Base-by-base conservation (phyloP, 2,797 vertebrate genomes). In the Champsocephalus gunnari region DNA sequence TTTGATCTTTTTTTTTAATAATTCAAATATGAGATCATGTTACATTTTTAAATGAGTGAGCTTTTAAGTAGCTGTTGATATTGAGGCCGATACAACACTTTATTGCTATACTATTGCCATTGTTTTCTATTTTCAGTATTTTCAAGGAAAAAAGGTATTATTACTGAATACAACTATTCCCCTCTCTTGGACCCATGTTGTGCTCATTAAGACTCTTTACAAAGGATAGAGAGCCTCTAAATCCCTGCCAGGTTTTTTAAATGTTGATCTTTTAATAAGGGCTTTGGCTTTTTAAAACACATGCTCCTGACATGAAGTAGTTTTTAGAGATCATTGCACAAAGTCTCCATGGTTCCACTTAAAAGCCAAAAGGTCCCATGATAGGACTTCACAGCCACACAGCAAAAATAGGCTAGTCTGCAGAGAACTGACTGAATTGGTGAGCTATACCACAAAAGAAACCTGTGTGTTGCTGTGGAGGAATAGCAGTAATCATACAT, bases 181-280 rank as follows among this genome's bases (percentile, higher is more conserved):
- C 69, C 55, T 65, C 59, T 38, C 13, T 41, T 16, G 45, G 54
- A 73, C 38, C 70, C 70, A 6, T 38, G 34, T 2, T 59, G 74
- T 64, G 58, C 53, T 56, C 63, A 38, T 51, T 73, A 78, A 82
- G 62, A 53, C 73, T 82, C 71, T 65, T 70, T 77, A 21, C 67
- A 86, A 83, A 75, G 65, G 75, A 87, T 69, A 58, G 47, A 73
- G 62, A 71, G 68, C 55, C 38, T 59, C 16, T 3, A 81, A 83
- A 88, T 87, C 81, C 56, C 62, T 4, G 12, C n/a, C 74, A 58
- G 24, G 60, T 76, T 65, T 66, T 28, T 70, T 57, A 71, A 81
- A 78, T 56, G 71, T 58, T 77, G 80, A 79, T 83, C 66, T 61
- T 66, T 51, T 81, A 71, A 84, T 84, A 72, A 73, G 69, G 66